Percentiles rank a stretch among this genome's conserved stretches.
Conservation (phyloP, 1,140 invertebrate species). For the Ridgeia piscesae region DNA sequence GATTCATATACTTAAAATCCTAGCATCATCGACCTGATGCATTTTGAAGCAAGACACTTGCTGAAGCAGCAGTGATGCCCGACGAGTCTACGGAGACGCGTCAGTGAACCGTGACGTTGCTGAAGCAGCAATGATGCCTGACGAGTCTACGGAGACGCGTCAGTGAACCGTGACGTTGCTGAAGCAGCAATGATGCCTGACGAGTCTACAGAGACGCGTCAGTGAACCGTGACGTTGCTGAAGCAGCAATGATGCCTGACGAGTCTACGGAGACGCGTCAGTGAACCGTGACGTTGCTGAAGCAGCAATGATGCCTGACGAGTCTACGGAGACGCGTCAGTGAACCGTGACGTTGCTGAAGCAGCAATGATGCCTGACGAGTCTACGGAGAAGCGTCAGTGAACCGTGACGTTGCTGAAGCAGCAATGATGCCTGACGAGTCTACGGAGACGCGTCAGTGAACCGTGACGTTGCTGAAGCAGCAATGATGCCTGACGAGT, state of each 20-base stretch:
- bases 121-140: not conserved
- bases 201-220: not conserved
- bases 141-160: not conserved
- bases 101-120: not conserved
- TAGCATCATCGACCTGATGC: not conserved
- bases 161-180: not conserved
- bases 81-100: not conserved
- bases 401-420: not conserved
- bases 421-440: not conserved
- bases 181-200: not conserved
- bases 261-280: not conserved
- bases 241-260: not conserved
- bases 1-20: not conserved
- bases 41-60: not conserved
- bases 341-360: not conserved
- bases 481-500: not conserved
- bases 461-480: not conserved
- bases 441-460: not conserved
- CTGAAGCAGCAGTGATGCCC: not conserved
- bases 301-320: not conserved
- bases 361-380: not conserved
- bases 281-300: not conserved
- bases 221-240: not conserved
- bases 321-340: not conserved
- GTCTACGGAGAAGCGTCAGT: not conserved